Base-by-base conservation (phyloP, 2,888 invertebrate species). In the Pristionchus exspectatus region DNA sequence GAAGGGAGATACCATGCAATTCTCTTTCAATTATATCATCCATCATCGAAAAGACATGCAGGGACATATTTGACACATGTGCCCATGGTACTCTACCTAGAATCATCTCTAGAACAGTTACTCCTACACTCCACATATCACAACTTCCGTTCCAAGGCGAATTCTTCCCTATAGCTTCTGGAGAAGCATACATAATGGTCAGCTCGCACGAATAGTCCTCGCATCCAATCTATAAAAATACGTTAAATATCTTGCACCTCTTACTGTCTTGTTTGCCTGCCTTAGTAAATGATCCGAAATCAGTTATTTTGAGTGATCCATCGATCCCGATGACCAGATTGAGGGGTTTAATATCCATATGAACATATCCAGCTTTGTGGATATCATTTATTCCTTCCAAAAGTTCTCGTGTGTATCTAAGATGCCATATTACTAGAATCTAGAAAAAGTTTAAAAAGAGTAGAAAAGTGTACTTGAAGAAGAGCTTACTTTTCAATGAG, bases 101-200 rank as follows among this genome's bases (percentile, higher is more conserved):
- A 69, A 91, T 89, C 93, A 93, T 92, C 83, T 93, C 92, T 18
- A 94, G 91, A 54, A 93, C 90, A 33, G 91, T 92, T 1, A 93
- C 92, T 74, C 93, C 93, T 27, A 93, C 90, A 90, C 93, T 93
- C 93, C 94, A 94, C 59, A 94, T 92, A 90, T 94, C 94, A 10
- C 38, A 14, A 66, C 66, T 44, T 33, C 44, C 44, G 10, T 27
- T 7, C 27, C 84, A 85, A 16, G 72, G 33, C 5, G 72, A 30
- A 24, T 38, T 85, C 16, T 59, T 56, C 7, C 14, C 44, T 9
- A 66, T 14, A 21, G 87, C 63, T 69, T 87, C 87, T 18, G 87
- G 87, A 12, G 87, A 38, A 14, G 87, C 12, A 44, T 85, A 85
- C 63, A 56, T 44, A 44, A 12, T 38, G 9, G 87, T 87, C 9